phyloP scores from a whole-genome alignment of 2,888 invertebrate genomes.

The Aromia moschata region DNA sequence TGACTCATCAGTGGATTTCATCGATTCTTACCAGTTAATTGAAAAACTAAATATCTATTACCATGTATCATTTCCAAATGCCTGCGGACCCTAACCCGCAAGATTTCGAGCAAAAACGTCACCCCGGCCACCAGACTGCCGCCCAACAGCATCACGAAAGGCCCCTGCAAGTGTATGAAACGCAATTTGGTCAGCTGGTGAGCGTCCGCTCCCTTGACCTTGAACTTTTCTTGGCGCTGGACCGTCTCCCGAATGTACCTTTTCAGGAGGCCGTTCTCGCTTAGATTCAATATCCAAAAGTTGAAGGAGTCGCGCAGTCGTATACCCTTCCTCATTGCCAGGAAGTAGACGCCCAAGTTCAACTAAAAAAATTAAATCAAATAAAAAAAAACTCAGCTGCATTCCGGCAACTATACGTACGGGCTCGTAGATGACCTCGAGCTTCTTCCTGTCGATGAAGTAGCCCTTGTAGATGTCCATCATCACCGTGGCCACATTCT shows the following conservation, averaged over 20 bases:
- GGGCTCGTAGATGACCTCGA: background rate
- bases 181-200: background rate
- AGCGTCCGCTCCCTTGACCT: background rate
- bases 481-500: too few relatives aligned
- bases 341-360: background rate
- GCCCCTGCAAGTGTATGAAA: background rate
- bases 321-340: constrained; percentile 1
- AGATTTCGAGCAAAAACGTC: background rate
- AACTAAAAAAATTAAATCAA: background rate
- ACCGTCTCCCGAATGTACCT: constrained; percentile 4
- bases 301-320: constrained; percentile 15
- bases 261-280: constrained; percentile 13
- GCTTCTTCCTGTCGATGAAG: background rate
- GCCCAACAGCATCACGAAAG: background rate
- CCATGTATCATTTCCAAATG: too few relatives aligned
- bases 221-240: background rate
- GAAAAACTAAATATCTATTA: too few relatives aligned
- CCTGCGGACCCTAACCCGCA: background rate
- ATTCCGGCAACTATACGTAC: background rate
- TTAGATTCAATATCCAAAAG: constrained; percentile 15
- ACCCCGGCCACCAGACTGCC: background rate
- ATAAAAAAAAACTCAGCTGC: background rate
- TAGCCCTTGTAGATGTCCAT: too few relatives aligned
- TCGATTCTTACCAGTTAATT: too few relatives aligned
- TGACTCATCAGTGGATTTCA: too few relatives aligned